phyloP scores from a whole-genome alignment of 1,140 invertebrate genomes.

The Macrobrachium rosenbergii region DNA sequence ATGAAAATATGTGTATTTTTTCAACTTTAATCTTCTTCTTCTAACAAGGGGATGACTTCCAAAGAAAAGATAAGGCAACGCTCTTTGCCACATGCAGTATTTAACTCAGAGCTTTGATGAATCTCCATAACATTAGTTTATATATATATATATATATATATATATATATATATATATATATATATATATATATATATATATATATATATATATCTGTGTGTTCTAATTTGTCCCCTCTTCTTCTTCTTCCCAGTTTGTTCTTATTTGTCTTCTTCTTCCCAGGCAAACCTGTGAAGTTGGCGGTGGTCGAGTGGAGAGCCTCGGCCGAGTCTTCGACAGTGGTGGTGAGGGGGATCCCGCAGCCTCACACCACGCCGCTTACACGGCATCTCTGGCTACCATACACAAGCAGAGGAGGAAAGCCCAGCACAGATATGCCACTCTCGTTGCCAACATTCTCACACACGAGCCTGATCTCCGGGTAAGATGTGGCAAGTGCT shows the following conservation, averaged over 20 bases:
- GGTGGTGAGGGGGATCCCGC: constrained; percentile 18
- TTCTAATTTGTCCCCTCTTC: neutral
- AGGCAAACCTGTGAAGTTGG: constrained; percentile 42
- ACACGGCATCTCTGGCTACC: constrained; percentile 15
- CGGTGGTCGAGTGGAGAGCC: constrained; percentile 37
- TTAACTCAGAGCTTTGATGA: neutral
- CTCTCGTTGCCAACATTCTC: constrained; percentile 33
- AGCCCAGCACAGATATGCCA: constrained; percentile 16
- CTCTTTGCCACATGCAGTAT: neutral
- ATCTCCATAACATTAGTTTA: too few relatives aligned
- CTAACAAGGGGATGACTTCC: too few relatives aligned
- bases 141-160: too few relatives aligned
- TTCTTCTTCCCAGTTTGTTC: neutral
- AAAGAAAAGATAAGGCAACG: too few relatives aligned
- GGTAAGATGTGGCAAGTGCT: neutral
- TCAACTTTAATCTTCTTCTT: too few relatives aligned
- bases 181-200: too few relatives aligned
- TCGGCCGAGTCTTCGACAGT: constrained; percentile 35
- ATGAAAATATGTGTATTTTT: too few relatives aligned
- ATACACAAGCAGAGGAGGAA: constrained; percentile 34
- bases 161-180: too few relatives aligned
- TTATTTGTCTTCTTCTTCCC: neutral
- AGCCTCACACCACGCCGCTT: constrained; percentile 38
- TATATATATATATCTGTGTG: too few relatives aligned
- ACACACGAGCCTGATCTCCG: constrained; percentile 34